A percentile compares a stretch with the other conserved stretches of the same genome.
Conservation (phyloP, 2,888 invertebrate species). For the Metalampra italica region DNA sequence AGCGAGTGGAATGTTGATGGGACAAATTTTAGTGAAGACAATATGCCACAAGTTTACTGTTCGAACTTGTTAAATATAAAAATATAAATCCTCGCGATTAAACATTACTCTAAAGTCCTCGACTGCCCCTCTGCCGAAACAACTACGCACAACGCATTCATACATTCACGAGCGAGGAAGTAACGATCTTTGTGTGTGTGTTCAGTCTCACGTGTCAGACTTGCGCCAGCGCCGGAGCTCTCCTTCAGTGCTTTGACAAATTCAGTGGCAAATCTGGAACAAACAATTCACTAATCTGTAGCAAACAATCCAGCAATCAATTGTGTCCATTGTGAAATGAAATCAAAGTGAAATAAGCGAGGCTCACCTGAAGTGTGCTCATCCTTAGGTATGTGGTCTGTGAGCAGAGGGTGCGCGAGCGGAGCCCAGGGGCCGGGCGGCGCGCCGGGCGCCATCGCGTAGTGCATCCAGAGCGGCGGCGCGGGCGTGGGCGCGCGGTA, state of each 20-base stretch:
- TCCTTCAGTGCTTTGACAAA: slow-evolving; percentile 87
- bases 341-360: neutral
- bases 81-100: slow-evolving; percentile 27
- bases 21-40: slow-evolving; percentile 30
- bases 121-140: slow-evolving; percentile 21
- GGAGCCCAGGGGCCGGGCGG: slow-evolving; percentile 74
- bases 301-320: neutral
- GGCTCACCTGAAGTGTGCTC: slow-evolving; percentile 77
- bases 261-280: slow-evolving; percentile 93
- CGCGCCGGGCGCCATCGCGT: slow-evolving; percentile 49
- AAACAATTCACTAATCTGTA: neutral
- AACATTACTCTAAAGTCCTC: slow-evolving; percentile 26
- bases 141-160: slow-evolving; percentile 19
- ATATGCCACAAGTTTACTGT: slow-evolving; percentile 44
- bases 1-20: slow-evolving; percentile 64
- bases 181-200: slow-evolving; percentile 29
- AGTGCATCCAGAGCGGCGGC: slow-evolving; percentile 69
- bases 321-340: no score
- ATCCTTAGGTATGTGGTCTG: slow-evolving; percentile 75
- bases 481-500: slow-evolving; percentile 51
- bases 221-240: slow-evolving; percentile 36
- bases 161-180: slow-evolving; percentile 13
- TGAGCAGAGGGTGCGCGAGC: slow-evolving; percentile 66
- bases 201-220: slow-evolving; percentile 50
- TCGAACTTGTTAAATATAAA: slow-evolving; percentile 34